Evolutionary conservation across 2,888 invertebrate species (phyloP).

Genomic region (Dilophus febrilis): DNA sequence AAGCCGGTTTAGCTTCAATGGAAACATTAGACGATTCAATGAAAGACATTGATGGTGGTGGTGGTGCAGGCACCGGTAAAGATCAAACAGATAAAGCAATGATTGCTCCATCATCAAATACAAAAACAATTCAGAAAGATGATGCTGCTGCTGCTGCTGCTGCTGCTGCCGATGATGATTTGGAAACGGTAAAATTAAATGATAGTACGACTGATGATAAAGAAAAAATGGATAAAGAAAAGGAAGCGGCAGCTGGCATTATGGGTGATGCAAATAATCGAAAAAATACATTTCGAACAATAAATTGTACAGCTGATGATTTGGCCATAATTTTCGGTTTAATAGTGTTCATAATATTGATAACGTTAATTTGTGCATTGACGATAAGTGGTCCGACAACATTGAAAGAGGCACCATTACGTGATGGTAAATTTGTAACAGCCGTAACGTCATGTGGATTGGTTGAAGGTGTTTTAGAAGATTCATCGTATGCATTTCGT

Average conservation of each 20-base stretch:
- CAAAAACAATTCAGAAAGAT: too few species aligned
- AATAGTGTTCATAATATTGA: slow-evolving; percentile 39
- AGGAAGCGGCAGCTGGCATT: slow-evolving; percentile 4
- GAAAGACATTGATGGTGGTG: slow-evolving; percentile 41
- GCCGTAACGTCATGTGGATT: slow-evolving; percentile 62
- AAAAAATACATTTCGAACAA: slow-evolving; percentile 40
- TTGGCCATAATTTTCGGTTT: slow-evolving; percentile 38
- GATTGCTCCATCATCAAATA: slow-evolving; percentile 12
- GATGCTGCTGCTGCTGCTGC: not conserved
- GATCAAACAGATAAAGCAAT: slow-evolving; percentile 27
- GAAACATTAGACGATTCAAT: slow-evolving; percentile 63
- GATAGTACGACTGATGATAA: slow-evolving; percentile 22
- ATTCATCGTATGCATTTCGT: slow-evolving; percentile 62
- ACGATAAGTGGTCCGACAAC: slow-evolving; percentile 39
- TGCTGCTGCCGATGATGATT: slow-evolving; percentile 41
- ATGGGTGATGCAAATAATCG: slow-evolving; percentile 29
- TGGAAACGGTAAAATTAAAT: slow-evolving; percentile 55
- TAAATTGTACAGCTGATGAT: slow-evolving; percentile 48
- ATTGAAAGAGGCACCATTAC: slow-evolving; percentile 41
- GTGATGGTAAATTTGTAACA: slow-evolving; percentile 53
- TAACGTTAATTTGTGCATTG: slow-evolving; percentile 46
- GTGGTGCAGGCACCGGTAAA: slow-evolving; percentile 4
- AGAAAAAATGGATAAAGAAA: slow-evolving; percentile 21
- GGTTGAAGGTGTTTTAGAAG: slow-evolving; percentile 61
- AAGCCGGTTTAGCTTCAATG: slow-evolving; percentile 62